These are phyloP conservation scores for Lithophane leautieri DNA, from an alignment of 2,888 invertebrate genomes.

Conservation along the genomic window DNA sequence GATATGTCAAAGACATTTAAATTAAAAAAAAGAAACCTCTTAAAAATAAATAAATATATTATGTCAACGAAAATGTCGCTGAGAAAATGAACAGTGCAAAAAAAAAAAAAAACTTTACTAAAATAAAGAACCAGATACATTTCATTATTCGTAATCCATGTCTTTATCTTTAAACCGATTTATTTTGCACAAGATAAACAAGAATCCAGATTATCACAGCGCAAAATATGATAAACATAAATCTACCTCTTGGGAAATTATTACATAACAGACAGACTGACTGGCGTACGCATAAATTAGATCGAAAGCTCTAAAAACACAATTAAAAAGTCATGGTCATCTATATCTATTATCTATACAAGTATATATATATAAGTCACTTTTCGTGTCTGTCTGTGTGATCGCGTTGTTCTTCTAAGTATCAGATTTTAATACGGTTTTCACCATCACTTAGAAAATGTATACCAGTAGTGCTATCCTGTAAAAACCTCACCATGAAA, in stretches of 20 bases:
- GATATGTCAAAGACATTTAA: too few relatives aligned
- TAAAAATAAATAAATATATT: too few relatives aligned
- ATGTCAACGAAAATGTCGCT: not conserved
- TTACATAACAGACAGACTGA: constrained; percentile 2
- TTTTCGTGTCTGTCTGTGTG: not conserved
- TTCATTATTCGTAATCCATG: constrained; percentile 17
- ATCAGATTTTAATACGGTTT: not conserved
- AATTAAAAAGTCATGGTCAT: constrained; percentile 42
- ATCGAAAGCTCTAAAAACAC: constrained; percentile 38
- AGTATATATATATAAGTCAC: not conserved
- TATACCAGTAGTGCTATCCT: too few relatives aligned
- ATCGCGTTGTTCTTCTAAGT: not conserved
- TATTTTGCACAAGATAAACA: constrained; percentile 28
- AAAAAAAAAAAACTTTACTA: too few relatives aligned
- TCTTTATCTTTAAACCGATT: constrained; percentile 34
- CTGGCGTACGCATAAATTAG: constrained; percentile 13
- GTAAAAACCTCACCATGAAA: too few relatives aligned
- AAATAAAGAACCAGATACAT: not conserved
- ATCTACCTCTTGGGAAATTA: constrained; percentile 23
- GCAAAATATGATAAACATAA: constrained; percentile 32
- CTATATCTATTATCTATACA: not conserved
- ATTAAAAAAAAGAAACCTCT: too few relatives aligned
- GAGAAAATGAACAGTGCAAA: not conserved
- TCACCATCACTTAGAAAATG: not conserved
- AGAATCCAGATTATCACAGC: constrained; percentile 27